Base-by-base conservation (phyloP, 2,797 vertebrate genomes). In the Galagoides demidoff region DNA sequence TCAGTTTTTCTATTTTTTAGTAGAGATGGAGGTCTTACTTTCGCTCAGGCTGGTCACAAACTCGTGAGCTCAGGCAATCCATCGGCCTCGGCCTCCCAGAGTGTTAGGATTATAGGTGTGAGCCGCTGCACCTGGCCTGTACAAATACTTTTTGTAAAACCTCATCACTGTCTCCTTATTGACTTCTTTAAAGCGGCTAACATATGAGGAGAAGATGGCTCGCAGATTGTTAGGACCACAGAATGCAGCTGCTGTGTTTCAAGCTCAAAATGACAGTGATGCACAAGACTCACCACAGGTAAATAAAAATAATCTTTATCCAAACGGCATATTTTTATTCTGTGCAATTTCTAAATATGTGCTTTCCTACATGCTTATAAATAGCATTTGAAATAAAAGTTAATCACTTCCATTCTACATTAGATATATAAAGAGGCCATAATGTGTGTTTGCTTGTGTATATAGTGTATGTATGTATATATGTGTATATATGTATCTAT, bases 141-240 rank as follows among this genome's bases (percentile, higher is more conserved):
- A 14, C 49, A 76, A 66, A 93, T 7, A 34, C 22, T 31, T 95
- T 87, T 79, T 37, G 89, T 55, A 82, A 73, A 92, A 77, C 86
- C 73, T 95, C 92, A 84, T 76, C 96, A 90, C 29, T 9, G 1
- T 85, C 85, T 89, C 76, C 57, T 97, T 96, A 20, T 89, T 64
- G 14, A 95, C 16, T 64, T 97, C 93, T 96, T 97, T 95, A 93
- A 98, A 99, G 99, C 98, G 99, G 96, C 96, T 99, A 96, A 99
- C 99, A 23, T 99, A 99, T 79, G 99, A 99, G 96, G 99, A 99
- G 95, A 99, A 99, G 73, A 99, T 99, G 99, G 99, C 99, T 96
- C 99, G 99, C 84, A 98, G 99, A 98, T 98, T 99, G 98, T 98
- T 99, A 29, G 99, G 99, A 97, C 99, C 99, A 95, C 99, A 98